Evolutionary conservation across 2,888 invertebrate genomes (phyloP).

Genomic region (Agelastica alni): DNA sequence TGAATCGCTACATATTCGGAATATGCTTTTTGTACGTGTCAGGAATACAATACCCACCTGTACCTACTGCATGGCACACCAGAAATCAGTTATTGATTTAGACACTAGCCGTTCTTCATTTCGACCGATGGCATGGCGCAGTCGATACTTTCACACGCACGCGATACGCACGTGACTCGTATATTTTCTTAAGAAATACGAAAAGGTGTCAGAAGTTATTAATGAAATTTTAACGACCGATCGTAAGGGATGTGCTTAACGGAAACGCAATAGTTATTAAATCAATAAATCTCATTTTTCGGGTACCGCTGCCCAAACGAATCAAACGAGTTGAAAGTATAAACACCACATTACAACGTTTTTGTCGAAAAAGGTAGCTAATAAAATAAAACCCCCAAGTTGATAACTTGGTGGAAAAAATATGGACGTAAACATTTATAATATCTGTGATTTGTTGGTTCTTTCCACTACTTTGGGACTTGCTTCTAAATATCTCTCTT

Average conservation of each 20-base stretch:
- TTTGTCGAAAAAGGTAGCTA: too few relatives aligned
- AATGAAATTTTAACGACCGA: background rate
- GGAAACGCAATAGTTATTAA: background rate
- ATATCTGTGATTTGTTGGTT: too few relatives aligned
- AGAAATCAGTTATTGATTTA: slow-evolving; percentile 36
- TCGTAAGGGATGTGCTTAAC: background rate
- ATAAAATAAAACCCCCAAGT: too few relatives aligned
- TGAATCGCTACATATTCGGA: slow-evolving; percentile 42
- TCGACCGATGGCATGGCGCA: slow-evolving; percentile 1
- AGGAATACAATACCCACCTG: slow-evolving; percentile 34
- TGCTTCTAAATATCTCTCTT: too few relatives aligned
- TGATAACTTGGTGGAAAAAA: too few relatives aligned
- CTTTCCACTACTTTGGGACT: too few relatives aligned
- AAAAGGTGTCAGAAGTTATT: too few relatives aligned
- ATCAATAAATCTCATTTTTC: too few relatives aligned
- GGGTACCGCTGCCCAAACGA: too few relatives aligned
- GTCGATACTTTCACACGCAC: slow-evolving; percentile 15
- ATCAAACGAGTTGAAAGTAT: too few relatives aligned
- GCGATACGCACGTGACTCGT: slow-evolving; percentile 7
- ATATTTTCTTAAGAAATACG: too few relatives aligned
- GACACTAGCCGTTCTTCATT: slow-evolving; percentile 16
- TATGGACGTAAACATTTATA: too few relatives aligned
- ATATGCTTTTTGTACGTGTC: slow-evolving; percentile 42
- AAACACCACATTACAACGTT: background rate
- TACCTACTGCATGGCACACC: slow-evolving; percentile 18